A percentile compares a stretch with the other conserved stretches of the same genome.
These are phyloP conservation scores for Rotaria magnacalcarata DNA, from an alignment of 2,888 invertebrate species.

Conservation along the genomic window DNA sequence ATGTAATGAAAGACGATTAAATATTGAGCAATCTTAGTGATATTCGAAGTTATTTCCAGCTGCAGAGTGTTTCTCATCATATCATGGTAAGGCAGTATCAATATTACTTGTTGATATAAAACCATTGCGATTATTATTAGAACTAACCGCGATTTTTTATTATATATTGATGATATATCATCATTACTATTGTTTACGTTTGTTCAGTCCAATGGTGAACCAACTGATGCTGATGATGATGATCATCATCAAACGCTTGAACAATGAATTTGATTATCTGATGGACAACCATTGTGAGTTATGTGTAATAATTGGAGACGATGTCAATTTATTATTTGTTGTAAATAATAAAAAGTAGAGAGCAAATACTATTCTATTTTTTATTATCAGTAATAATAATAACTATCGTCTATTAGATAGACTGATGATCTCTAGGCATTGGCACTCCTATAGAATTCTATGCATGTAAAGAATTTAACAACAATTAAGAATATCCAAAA, in stretches of 20 bases:
- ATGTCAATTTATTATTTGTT: no score
- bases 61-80: not conserved
- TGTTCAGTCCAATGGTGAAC: not conserved
- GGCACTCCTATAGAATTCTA: no score
- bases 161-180: not conserved
- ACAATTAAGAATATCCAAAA: no score
- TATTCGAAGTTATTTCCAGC: conserved; percentile 72
- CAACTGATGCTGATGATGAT: not conserved
- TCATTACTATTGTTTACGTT: not conserved
- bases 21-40: conserved; percentile 82
- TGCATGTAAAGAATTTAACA: no score
- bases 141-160: not conserved
- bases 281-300: not conserved
- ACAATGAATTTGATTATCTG: not conserved
- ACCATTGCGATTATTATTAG: not conserved
- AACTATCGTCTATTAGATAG: no score
- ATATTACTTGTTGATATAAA: not conserved
- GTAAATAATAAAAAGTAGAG: no score
- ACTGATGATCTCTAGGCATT: no score
- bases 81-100: no score
- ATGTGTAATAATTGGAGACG: no score
- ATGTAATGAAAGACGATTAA: conserved; percentile 72
- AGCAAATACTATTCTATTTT: no score
- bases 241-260: not conserved
- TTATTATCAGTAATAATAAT: no score